A percentile compares a stretch with the other conserved stretches of the same genome.
These are phyloP conservation scores for Pollenia labialis DNA, from an alignment of 2,888 invertebrate genomes.

Conservation along the genomic window DNA sequence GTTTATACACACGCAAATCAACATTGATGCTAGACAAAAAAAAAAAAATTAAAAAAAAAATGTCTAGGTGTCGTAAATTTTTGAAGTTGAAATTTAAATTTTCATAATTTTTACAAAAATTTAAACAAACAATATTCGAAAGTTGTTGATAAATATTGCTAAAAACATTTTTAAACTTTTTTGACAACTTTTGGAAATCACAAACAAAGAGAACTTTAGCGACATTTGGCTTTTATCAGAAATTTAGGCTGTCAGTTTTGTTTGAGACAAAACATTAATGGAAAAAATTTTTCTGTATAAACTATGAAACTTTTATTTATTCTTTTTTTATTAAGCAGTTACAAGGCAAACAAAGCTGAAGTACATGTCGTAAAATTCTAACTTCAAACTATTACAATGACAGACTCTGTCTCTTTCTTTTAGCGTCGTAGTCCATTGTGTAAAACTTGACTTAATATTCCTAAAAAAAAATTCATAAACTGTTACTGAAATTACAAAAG, in stretches of 20 bases:
- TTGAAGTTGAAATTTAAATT: no score
- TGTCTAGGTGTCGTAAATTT: no score
- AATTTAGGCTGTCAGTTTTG: slow-evolving; percentile 56
- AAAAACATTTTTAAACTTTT: slow-evolving; percentile 41
- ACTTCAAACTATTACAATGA: slow-evolving; percentile 65
- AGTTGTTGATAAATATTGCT: slow-evolving; percentile 24
- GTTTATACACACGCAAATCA: no score
- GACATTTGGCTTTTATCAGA: slow-evolving; percentile 64
- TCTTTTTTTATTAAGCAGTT: slow-evolving; percentile 29
- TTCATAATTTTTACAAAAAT: background rate
- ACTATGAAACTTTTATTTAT: slow-evolving; percentile 35
- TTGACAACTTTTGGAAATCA: slow-evolving; percentile 48
- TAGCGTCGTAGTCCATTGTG: slow-evolving; percentile 50
- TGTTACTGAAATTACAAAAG: slow-evolving; percentile 63
- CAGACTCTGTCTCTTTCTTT: slow-evolving; percentile 49
- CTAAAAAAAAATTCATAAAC: slow-evolving; percentile 66
- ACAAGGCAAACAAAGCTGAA: slow-evolving; percentile 42
- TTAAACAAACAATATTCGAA: background rate
- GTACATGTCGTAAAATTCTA: slow-evolving; percentile 62
- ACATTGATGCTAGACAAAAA: no score
- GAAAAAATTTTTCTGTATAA: slow-evolving; percentile 15
- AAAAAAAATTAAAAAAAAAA: no score
- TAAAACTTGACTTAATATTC: slow-evolving; percentile 66
- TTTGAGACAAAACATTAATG: slow-evolving; percentile 44
- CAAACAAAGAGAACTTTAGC: slow-evolving; percentile 43